A percentile compares a stretch with the other conserved stretches of the same genome.
Conservation (phyloP, 2,113 vertebrate genomes). For the Lepisosteus osseus region DNA sequence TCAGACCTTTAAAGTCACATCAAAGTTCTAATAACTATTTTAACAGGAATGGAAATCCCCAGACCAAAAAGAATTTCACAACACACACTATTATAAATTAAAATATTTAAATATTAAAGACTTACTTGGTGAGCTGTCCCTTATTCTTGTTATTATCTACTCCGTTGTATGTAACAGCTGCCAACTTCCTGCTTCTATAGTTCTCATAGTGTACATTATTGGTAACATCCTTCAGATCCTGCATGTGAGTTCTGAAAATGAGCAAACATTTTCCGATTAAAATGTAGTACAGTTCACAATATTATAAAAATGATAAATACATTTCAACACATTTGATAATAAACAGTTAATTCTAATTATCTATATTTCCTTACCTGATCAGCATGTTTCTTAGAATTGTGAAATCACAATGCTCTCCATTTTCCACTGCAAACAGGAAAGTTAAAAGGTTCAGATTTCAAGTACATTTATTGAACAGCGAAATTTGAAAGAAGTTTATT, state of each 20-base stretch:
- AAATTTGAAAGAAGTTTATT: too few species aligned
- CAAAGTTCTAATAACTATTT: too few species aligned
- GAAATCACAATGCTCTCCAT: conserved; percentile 96
- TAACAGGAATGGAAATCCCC: too few species aligned
- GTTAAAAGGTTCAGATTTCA: not conserved
- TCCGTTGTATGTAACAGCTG: conserved; percentile 94
- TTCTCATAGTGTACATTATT: conserved; percentile 99
- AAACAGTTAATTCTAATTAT: not conserved
- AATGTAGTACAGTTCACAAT: not conserved
- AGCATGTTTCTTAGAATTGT: conserved; percentile 98
- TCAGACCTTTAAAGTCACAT: too few species aligned
- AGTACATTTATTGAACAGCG: not conserved
- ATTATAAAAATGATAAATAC: not conserved
- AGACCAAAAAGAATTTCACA: too few species aligned
- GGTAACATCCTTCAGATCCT: conserved; percentile 97
- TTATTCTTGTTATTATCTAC: conserved; percentile 95
- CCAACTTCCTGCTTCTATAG: conserved; percentile 95
- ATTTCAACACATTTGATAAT: not conserved
- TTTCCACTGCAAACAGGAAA: conserved; percentile 78
- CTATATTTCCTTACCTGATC: conserved; percentile 78
- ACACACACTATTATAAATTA: too few species aligned
- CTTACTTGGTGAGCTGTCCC: conserved; percentile 95
- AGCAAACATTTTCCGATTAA: conserved; percentile 28
- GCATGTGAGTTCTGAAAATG: conserved; percentile 89
- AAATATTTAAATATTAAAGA: conserved; percentile 16